Conservation (phyloP, 2,888 invertebrate genomes). For the Clusia tigrina region DNA sequence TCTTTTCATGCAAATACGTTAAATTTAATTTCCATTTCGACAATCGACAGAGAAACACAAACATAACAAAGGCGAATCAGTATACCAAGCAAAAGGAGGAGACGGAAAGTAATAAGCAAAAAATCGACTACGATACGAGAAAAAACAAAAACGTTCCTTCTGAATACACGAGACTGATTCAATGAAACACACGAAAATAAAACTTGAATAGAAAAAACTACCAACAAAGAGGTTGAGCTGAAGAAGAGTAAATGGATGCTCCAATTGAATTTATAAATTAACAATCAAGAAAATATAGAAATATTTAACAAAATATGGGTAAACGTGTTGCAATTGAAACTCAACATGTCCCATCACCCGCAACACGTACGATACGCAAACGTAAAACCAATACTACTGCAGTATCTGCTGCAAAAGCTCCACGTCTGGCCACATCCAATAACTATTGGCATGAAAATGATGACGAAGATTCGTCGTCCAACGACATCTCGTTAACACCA, state of each 20-base stretch:
- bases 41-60: background rate
- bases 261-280: background rate
- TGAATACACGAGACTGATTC: slow-evolving; percentile 31
- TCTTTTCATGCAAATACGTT: background rate
- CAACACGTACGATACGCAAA: slow-evolving; percentile 51
- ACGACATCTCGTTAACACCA: slow-evolving; percentile 39
- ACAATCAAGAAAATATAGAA: too few relatives aligned
- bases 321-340: slow-evolving; percentile 49
- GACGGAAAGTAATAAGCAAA: slow-evolving; percentile 16
- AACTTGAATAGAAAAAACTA: slow-evolving; percentile 12
- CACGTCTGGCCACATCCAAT: slow-evolving; percentile 35
- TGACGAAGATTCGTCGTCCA: slow-evolving; percentile 57
- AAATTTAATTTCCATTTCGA: background rate
- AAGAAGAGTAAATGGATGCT: background rate
- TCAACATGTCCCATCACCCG: slow-evolving; percentile 37
- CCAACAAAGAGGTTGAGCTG: background rate
- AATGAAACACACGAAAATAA: slow-evolving; percentile 11
- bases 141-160: slow-evolving; percentile 15
- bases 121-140: slow-evolving; percentile 12
- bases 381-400: slow-evolving; percentile 48
- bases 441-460: slow-evolving; percentile 56
- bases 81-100: slow-evolving; percentile 8
- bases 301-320: slow-evolving; percentile 46
- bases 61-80: background rate
- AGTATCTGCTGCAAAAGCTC: slow-evolving; percentile 33